phyloP scores from a whole-genome alignment of 2,888 invertebrate genomes.

The Drosophila maculinotata region DNA sequence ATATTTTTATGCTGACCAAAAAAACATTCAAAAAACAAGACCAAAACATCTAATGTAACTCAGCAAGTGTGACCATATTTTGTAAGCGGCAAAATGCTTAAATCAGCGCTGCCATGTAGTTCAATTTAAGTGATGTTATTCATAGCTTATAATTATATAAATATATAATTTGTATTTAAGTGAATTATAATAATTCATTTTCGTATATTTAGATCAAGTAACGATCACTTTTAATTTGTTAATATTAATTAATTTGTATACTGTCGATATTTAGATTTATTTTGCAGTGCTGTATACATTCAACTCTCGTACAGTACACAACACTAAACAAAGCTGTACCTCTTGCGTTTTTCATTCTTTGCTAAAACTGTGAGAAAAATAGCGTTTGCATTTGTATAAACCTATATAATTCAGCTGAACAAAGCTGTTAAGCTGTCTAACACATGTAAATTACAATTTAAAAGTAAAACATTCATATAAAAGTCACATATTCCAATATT shows the following conservation, averaged over 20 bases:
- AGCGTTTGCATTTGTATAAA: constrained; percentile 9
- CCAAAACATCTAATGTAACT: constrained; percentile 12
- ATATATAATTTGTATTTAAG: too few relatives aligned
- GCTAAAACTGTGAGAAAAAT: constrained; percentile 36
- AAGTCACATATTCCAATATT: constrained; percentile 1
- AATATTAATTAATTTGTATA: too few relatives aligned
- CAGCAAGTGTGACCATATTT: constrained; percentile 19
- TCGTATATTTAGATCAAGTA: too few relatives aligned
- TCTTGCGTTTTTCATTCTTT: constrained; percentile 28
- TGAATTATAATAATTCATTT: too few relatives aligned
- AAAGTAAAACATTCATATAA: background rate
- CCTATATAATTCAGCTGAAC: background rate
- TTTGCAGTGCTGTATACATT: too few relatives aligned
- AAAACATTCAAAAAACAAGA: constrained; percentile 1
- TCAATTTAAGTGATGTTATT: background rate
- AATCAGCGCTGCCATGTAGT: constrained; percentile 14
- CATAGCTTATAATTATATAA: too few relatives aligned
- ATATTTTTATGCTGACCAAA: constrained; percentile 22
- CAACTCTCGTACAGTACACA: background rate
- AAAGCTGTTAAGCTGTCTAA: background rate
- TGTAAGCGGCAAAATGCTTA: background rate
- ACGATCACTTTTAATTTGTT: too few relatives aligned
- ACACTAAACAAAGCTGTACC: constrained; percentile 35
- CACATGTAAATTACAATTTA: constrained; percentile 23
- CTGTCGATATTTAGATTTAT: too few relatives aligned